Conservation (phyloP, 2,888 invertebrate genomes). For the Apoda limacodes region DNA sequence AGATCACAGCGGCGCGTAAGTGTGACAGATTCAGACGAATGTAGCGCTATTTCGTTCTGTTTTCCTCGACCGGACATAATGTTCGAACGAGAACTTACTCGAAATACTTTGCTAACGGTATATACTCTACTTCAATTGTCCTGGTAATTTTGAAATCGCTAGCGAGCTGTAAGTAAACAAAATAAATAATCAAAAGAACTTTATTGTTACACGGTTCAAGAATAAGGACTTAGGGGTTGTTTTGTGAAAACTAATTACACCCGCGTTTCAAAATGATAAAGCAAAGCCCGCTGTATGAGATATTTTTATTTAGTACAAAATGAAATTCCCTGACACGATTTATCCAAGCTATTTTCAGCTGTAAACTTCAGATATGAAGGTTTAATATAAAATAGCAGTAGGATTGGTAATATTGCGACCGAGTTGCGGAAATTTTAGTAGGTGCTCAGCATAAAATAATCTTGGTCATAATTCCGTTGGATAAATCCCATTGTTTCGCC, state of each 20-base stretch:
- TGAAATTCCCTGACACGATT: constrained; percentile 43
- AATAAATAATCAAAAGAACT: too few relatives aligned
- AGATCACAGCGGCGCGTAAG: too few relatives aligned
- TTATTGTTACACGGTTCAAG: too few relatives aligned
- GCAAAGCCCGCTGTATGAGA: constrained; percentile 64
- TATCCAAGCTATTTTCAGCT: constrained; percentile 9
- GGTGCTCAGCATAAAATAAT: constrained; percentile 58
- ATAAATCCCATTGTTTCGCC: constrained; percentile 66
- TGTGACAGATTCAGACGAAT: too few relatives aligned
- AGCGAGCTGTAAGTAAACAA: too few relatives aligned
- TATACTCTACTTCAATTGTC: too few relatives aligned
- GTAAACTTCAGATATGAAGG: too few relatives aligned
- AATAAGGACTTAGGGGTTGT: constrained; percentile 43
- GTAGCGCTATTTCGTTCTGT: too few relatives aligned
- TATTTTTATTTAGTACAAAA: constrained; percentile 67
- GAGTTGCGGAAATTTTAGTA: constrained; percentile 43
- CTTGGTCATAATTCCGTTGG: constrained; percentile 61
- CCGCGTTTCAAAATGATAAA: constrained; percentile 64
- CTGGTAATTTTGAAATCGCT: too few relatives aligned
- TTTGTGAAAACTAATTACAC: constrained; percentile 66
- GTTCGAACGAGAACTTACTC: too few relatives aligned
- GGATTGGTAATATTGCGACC: constrained; percentile 4
- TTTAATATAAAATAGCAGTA: constrained; percentile 3
- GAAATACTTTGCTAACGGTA: too few relatives aligned
- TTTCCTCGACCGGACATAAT: too few relatives aligned